A percentile compares a stretch with the other conserved stretches of the same genome.
Evolutionary conservation across 1,140 invertebrate genomes (phyloP).

Genomic region (Mya arenaria): DNA sequence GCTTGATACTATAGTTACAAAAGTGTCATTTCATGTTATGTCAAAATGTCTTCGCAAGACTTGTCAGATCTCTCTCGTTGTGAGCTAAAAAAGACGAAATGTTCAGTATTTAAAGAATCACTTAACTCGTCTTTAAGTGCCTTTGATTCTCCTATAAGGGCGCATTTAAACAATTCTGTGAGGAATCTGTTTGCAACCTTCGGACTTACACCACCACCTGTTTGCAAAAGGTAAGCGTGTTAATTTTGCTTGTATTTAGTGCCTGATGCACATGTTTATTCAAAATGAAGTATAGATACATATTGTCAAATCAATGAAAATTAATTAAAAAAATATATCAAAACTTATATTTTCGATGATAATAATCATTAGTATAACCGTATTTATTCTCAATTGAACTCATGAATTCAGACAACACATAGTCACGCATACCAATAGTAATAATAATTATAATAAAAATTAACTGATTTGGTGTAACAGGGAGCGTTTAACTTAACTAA

Average conservation of each 20-base stretch:
- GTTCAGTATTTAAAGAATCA: not conserved
- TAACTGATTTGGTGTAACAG: no score
- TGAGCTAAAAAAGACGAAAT: constrained; percentile 18
- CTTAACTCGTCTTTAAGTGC: constrained; percentile 4
- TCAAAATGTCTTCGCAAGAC: no score
- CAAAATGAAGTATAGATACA: no score
- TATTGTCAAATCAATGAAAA: no score
- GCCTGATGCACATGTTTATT: no score
- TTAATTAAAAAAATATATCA: no score
- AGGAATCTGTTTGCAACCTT: constrained; percentile 42
- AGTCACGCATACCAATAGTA: no score
- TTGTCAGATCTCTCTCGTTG: constrained; percentile 1
- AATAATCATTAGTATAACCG: not conserved
- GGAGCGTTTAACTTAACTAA: no score
- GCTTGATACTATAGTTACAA: no score
- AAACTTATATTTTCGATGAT: not conserved
- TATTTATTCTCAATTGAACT: not conserved
- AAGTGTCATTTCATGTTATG: no score
- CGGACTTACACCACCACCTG: constrained; percentile 28
- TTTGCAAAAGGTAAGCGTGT: constrained; percentile 35
- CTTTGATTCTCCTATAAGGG: constrained; percentile 12
- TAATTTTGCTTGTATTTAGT: not conserved
- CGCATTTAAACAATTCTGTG: constrained; percentile 14
- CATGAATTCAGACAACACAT: no score
- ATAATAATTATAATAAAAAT: no score